phyloP scores from a whole-genome alignment of 2,888 invertebrate species.

The Cephus pygmeus region DNA sequence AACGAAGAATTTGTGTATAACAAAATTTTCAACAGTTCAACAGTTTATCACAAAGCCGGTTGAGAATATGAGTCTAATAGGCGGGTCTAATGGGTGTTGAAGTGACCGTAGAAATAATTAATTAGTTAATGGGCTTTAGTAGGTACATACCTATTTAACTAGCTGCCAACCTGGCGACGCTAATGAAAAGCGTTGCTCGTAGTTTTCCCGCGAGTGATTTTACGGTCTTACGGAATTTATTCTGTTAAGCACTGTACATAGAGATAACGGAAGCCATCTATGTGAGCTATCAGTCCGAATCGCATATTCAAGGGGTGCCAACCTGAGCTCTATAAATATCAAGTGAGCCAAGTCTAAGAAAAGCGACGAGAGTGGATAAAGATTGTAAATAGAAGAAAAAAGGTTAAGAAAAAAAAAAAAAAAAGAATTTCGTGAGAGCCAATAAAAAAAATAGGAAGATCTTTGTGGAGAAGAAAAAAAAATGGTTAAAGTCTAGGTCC shows the following conservation, averaged over 20 bases:
- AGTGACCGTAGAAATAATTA: slow-evolving; percentile 10
- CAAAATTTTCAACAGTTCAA: too few species aligned
- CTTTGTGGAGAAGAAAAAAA: too few species aligned
- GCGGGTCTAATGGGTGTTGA: background rate
- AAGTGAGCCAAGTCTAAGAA: background rate
- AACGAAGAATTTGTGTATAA: too few species aligned
- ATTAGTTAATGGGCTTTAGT: slow-evolving; percentile 10
- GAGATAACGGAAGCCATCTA: background rate
- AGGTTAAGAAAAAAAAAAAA: background rate
- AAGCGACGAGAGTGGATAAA: background rate
- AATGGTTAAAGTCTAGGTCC: background rate
- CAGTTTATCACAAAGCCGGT: too few species aligned
- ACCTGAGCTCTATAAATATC: background rate
- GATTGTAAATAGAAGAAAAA: background rate
- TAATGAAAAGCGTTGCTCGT: background rate
- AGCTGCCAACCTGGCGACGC: slow-evolving; percentile 2
- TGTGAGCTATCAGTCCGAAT: background rate
- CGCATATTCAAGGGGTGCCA: background rate
- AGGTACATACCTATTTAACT: slow-evolving; percentile 7
- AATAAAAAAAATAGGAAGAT: too few species aligned
- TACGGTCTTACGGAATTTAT: background rate
- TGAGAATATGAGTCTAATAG: background rate
- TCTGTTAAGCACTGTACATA: background rate
- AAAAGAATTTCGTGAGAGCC: background rate
- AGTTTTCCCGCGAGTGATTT: background rate